phyloP scores from a whole-genome alignment of 2,888 invertebrate genomes.

The Seira sanloemensis region DNA sequence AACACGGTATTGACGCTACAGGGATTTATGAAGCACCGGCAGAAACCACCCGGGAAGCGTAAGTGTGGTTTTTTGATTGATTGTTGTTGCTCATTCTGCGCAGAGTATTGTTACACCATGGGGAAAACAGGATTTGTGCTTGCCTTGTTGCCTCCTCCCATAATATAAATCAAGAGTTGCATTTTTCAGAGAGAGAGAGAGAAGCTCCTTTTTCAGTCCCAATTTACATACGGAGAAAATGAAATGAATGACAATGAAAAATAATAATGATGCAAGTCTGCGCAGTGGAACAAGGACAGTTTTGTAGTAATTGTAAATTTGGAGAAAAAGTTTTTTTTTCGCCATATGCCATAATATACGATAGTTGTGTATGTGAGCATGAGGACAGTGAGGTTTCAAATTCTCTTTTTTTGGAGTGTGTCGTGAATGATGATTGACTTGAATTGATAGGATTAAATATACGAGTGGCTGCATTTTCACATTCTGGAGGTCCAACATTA shows the following conservation, averaged over 20 bases:
- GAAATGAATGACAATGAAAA: conserved; percentile 23
- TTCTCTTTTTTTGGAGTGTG: conserved; percentile 16
- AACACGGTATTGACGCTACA: neutral
- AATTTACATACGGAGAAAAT: neutral
- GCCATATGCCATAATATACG: neutral
- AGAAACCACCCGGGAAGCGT: neutral
- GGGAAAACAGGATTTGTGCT: conserved; percentile 14
- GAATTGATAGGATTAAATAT: conserved; percentile 55
- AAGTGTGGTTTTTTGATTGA: conserved; percentile 13
- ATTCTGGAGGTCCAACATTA: neutral
- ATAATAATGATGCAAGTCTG: conserved; percentile 12
- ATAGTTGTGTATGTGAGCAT: neutral
- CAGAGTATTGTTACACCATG: neutral
- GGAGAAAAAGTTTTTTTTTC: too few relatives aligned
- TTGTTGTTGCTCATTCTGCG: neutral
- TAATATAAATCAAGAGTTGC: neutral
- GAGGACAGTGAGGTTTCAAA: too few relatives aligned
- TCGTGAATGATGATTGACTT: conserved; percentile 51
- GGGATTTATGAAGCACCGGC: neutral
- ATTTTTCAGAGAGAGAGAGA: neutral
- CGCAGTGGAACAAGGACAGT: conserved; percentile 34
- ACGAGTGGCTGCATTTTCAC: neutral
- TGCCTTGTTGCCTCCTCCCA: neutral
- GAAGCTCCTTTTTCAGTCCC: neutral
- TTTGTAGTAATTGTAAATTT: too few relatives aligned